phyloP scores from a whole-genome alignment of 1,140 invertebrate genomes.

The Lithobius niger region DNA sequence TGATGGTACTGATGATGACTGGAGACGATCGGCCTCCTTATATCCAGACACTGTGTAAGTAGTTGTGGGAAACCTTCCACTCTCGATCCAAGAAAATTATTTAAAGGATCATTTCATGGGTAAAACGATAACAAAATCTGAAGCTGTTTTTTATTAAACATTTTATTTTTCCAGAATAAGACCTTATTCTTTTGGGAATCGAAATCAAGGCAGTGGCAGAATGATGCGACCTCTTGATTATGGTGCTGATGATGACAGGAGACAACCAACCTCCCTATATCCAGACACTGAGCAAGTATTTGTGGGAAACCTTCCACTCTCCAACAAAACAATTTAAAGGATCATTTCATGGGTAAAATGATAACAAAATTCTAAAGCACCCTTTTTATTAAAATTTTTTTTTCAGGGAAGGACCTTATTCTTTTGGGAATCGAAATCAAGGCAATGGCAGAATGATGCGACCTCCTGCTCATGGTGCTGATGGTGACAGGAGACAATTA shows the following conservation, averaged over 20 bases:
- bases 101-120: conserved; percentile 57
- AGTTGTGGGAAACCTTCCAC: conserved; percentile 85
- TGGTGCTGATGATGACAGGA: conserved; percentile 25
- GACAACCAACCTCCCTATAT: conserved; percentile 32
- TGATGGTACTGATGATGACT: conserved; percentile 24
- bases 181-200: background rate
- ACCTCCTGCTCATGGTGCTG: too few species aligned
- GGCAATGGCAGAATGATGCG: too few species aligned
- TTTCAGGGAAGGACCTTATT: too few species aligned
- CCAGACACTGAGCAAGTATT: conserved; percentile 82
- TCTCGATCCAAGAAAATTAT: conserved; percentile 66
- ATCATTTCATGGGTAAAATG: too few species aligned
- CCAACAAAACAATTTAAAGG: conserved; percentile 62
- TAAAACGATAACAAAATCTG: too few species aligned
- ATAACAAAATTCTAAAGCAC: too few species aligned
- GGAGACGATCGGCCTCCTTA: conserved; percentile 21
- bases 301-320: conserved; percentile 79
- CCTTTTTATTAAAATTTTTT: too few species aligned
- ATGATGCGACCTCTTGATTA: background rate
- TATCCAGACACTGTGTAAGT: conserved; percentile 77
- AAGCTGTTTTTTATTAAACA: background rate
- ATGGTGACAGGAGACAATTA: too few species aligned
- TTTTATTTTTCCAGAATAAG: background rate
- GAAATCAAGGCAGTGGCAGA: too few species aligned
- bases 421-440: too few species aligned